Percentiles rank a stretch among this genome's conserved stretches.
These are phyloP conservation scores for Steinernema khuongi DNA, from an alignment of 1,140 invertebrate species.

Conservation along the genomic window DNA sequence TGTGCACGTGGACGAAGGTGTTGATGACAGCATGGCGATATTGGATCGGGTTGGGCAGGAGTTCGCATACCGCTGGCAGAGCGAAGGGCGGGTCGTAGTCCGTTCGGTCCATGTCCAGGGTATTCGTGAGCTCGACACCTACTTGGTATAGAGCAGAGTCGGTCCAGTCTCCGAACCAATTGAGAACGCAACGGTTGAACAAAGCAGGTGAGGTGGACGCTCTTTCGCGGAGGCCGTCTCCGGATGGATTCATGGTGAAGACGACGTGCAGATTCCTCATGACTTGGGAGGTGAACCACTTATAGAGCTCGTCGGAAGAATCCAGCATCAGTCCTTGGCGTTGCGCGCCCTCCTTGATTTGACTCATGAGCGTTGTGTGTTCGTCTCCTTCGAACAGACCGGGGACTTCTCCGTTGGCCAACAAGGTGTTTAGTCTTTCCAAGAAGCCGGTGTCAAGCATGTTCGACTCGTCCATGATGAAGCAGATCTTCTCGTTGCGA, in stretches of 20 bases:
- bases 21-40: slow-evolving; percentile 88
- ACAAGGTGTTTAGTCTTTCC: slow-evolving; percentile 95
- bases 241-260: slow-evolving; percentile 99
- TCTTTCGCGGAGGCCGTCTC: slow-evolving; percentile 91
- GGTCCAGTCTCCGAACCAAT: slow-evolving; percentile 99
- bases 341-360: slow-evolving; percentile 97
- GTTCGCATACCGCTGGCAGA: slow-evolving; percentile 56
- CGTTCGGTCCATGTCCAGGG: slow-evolving; percentile 64
- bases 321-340: slow-evolving; percentile 96
- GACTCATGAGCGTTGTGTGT: slow-evolving; percentile 96
- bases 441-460: slow-evolving; percentile 96
- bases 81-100: slow-evolving; percentile 54
- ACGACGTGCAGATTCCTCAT: slow-evolving; percentile 99
- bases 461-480: slow-evolving; percentile 98
- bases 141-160: slow-evolving; percentile 92
- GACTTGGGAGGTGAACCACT: slow-evolving; percentile 91
- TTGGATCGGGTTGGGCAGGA: slow-evolving; percentile 73
- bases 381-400: slow-evolving; percentile 76
- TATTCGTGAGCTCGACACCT: slow-evolving; percentile 65
- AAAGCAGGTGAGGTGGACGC: slow-evolving; percentile 96
- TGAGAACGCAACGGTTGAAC: slow-evolving; percentile 97
- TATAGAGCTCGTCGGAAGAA: slow-evolving; percentile 95
- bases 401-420: slow-evolving; percentile 97
- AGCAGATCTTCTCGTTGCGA: slow-evolving; percentile 96
- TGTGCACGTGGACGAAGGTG: slow-evolving; percentile 94